A percentile compares a stretch with the other conserved stretches of the same genome.
phyloP scores from a whole-genome alignment of 1,140 invertebrate genomes.

The Lepidurus arcticus region DNA sequence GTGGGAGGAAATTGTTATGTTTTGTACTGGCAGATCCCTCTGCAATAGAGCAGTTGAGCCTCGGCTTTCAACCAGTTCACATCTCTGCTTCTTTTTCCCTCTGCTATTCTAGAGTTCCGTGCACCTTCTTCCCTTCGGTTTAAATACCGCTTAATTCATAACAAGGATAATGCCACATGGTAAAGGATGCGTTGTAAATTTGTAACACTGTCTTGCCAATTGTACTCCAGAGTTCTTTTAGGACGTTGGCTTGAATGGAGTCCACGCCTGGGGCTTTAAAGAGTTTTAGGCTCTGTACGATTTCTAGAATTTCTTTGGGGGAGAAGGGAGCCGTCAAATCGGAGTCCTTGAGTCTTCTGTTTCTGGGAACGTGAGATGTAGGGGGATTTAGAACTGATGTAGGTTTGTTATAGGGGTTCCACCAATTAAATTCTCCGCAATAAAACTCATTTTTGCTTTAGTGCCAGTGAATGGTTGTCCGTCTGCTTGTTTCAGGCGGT shows the following conservation, averaged over 20 bases:
- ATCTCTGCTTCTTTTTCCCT: too few relatives aligned
- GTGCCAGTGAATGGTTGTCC: neutral
- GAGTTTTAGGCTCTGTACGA: neutral
- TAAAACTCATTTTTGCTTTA: neutral
- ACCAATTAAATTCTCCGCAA: neutral
- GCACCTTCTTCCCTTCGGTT: too few relatives aligned
- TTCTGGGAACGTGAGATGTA: too few relatives aligned
- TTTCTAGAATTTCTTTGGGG: slow-evolving; percentile 12
- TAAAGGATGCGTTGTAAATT: slow-evolving; percentile 6
- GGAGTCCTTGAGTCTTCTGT: too few relatives aligned
- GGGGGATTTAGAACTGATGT: too few relatives aligned
- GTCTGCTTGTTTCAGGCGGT: neutral
- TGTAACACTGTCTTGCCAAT: neutral
- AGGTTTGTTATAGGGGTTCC: neutral
- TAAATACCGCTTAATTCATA: too few relatives aligned
- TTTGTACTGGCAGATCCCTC: too few relatives aligned
- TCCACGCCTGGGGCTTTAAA: slow-evolving; percentile 1
- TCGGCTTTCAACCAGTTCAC: too few relatives aligned
- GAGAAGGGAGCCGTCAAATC: neutral
- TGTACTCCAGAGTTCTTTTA: neutral
- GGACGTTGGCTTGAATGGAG: slow-evolving; percentile 10
- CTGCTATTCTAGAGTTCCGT: too few relatives aligned
- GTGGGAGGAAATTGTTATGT: too few relatives aligned
- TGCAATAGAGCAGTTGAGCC: too few relatives aligned
- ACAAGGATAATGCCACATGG: neutral